These are phyloP conservation scores for Tylochromis polylepis DNA, from an alignment of 2,113 vertebrate species.

Conservation along the genomic window DNA sequence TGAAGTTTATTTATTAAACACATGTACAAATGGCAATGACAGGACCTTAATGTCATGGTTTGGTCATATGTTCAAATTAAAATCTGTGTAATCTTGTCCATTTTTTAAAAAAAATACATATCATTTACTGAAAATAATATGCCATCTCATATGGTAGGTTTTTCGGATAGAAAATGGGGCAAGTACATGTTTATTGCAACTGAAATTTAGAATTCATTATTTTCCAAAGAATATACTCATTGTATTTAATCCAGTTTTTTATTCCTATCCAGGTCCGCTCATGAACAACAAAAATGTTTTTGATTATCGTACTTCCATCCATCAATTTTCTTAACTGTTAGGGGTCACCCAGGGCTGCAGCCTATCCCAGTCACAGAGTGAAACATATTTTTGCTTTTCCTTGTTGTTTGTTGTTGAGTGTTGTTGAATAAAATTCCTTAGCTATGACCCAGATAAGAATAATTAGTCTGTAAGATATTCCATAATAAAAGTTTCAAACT, in stretches of 20 bases:
- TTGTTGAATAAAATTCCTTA: too few species aligned
- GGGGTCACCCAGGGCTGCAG: not conserved
- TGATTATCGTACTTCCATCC: not conserved
- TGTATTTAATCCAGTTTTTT: not conserved
- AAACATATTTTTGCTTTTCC: too few species aligned
- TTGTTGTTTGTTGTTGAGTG: too few species aligned
- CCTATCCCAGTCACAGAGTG: too few species aligned
- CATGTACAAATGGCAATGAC: not conserved
- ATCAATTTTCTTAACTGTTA: not conserved
- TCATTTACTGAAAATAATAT: not conserved
- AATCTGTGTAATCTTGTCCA: not conserved
- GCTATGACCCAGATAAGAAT: too few species aligned
- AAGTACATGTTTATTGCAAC: too few species aligned
- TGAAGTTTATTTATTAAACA: not conserved
- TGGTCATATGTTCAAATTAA: not conserved
- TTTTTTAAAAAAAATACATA: not conserved
- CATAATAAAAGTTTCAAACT: not conserved
- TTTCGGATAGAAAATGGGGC: too few species aligned
- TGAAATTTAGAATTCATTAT: not conserved
- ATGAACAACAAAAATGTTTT: not conserved
- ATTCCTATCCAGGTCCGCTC: not conserved
- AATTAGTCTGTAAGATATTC: not conserved
- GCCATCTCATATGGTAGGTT: too few species aligned
- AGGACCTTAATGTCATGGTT: not conserved
- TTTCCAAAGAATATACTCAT: not conserved